Conservation (phyloP, 2,797 vertebrate genomes). For the Myripristis jacobus region DNA sequence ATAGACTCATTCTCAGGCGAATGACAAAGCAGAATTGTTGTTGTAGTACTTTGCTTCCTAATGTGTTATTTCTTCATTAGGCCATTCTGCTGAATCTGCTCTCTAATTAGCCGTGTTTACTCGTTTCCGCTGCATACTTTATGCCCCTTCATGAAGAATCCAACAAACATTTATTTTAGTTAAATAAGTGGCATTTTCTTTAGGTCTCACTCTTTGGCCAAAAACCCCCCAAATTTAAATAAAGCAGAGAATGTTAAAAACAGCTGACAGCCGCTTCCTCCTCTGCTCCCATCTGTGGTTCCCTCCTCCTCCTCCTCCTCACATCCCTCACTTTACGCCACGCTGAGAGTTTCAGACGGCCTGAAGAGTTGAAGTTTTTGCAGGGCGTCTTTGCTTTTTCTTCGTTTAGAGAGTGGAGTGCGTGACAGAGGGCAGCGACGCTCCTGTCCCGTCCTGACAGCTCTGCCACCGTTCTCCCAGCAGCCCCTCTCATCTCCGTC, state of each 20-base stretch:
- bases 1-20: no score
- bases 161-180: no score
- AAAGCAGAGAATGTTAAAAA: neutral
- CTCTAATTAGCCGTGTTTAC: no score
- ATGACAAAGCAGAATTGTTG: no score
- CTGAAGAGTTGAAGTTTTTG: slow-evolving; percentile 36
- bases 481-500: slow-evolving; percentile 6
- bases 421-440: slow-evolving; percentile 53
- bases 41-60: no score
- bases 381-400: slow-evolving; percentile 34
- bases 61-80: no score
- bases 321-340: neutral
- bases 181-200: no score
- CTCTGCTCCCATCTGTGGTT: neutral
- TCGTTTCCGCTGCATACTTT: no score
- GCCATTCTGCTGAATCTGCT: no score
- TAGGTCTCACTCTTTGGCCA: no score
- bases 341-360: slow-evolving; percentile 29
- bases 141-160: no score
- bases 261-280: neutral
- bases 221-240: no score
- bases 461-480: slow-evolving; percentile 28
- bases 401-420: neutral
- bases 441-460: slow-evolving; percentile 45
- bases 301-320: neutral